Base-by-base conservation (phyloP, 1,140 invertebrate genomes). In the Eupristina koningsbergeri region DNA sequence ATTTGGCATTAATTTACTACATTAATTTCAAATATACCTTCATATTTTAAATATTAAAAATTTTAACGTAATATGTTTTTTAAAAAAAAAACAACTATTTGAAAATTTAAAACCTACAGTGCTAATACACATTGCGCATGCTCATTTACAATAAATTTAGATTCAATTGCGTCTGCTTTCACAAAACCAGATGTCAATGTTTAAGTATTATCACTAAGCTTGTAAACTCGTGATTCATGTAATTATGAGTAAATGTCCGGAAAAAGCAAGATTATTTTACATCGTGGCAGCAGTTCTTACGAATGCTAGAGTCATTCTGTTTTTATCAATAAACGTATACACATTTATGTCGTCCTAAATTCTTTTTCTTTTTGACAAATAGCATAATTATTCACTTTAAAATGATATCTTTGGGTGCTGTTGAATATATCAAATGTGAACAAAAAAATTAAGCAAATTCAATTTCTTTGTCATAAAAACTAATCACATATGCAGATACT, bases 241-340 rank as follows among this genome's bases (percentile, higher is more conserved):
- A 67, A 74, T 53, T 58, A 58, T 22, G 34, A 71, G 80, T 81
- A 47, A 81, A 74, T 81, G 80, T n/a, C 80, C 69, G 80, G 67
- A 74, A 74, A 61, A 71, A 81, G 80, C 67, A 74, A 78, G 67
- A 58, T 74, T 81, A 81, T 47, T 53, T 81, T 61, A 61, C 69
- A 45, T n/a, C 39, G 77, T 69, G 29, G 67, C 78, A 80, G n/a
- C 67, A 53, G 47, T 53, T n/a, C 22, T 50, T 45, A 73, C 22
- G 74, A 29, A 47, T 39, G 36, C 31, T 53, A 53, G 34, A 67
- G 58, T 80, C 36, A 67, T 80, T 80, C 64, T 71, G 36, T 76
- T 76, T 0, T 31, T 29, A 31, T 53, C 31, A 31, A 58, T 58
- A n/a, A n/a, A 78, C 58, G 36, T 39, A 6, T 78, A 63, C 11